Conservation (phyloP, 1,140 invertebrate species). For the Leucophenga varia region DNA sequence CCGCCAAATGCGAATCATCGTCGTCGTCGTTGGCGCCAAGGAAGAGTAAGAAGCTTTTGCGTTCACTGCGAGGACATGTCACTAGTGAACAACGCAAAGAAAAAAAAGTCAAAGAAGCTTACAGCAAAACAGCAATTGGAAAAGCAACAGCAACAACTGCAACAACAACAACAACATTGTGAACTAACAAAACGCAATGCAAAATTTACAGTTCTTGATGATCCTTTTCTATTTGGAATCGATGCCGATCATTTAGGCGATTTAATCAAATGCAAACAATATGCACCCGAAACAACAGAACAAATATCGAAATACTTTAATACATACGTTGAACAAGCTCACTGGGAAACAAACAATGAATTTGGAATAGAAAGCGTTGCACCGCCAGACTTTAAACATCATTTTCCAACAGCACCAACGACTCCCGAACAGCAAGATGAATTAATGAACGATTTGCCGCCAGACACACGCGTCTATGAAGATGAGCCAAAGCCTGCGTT, state of each 20-base stretch:
- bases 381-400: slow-evolving; percentile 3
- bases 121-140: not conserved
- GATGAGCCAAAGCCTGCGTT: slow-evolving; percentile 38
- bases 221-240: slow-evolving; percentile 55
- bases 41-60: slow-evolving; percentile 43
- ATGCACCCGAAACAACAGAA: slow-evolving; percentile 30
- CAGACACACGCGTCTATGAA: too few relatives aligned
- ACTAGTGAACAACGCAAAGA: slow-evolving; percentile 18
- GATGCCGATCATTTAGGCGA: slow-evolving; percentile 50
- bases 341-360: too few relatives aligned
- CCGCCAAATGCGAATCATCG: slow-evolving; percentile 28
- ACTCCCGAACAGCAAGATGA: slow-evolving; percentile 16
- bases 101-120: not conserved
- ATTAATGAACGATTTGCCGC: too few relatives aligned
- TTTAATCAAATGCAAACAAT: slow-evolving; percentile 40
- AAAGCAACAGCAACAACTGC: slow-evolving; percentile 1
- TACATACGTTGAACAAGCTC: slow-evolving; percentile 1
- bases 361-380: too few relatives aligned
- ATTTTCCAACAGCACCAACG: slow-evolving; percentile 7
- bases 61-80: slow-evolving; percentile 42
- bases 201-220: slow-evolving; percentile 48
- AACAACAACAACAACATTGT: not conserved
- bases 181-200: slow-evolving; percentile 45
- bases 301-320: slow-evolving; percentile 38
- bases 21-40: slow-evolving; percentile 22